These are phyloP conservation scores for Myiozetetes cayanensis DNA, from an alignment of 2,113 vertebrate genomes.

Conservation along the genomic window DNA sequence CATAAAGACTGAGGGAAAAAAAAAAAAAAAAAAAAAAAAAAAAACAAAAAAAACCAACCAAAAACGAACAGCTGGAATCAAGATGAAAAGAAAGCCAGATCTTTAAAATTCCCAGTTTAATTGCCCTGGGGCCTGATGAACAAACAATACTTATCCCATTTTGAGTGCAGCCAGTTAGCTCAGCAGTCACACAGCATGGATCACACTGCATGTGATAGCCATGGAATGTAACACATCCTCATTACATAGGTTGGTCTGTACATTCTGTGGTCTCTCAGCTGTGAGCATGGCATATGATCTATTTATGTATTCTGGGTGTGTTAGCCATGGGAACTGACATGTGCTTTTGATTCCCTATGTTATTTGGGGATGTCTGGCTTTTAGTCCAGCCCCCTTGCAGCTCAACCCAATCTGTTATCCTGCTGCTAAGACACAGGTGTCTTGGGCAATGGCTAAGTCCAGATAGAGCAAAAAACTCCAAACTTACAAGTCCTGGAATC, in stretches of 20 bases:
- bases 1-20: not conserved
- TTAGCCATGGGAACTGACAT: not conserved
- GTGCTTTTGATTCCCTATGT: not conserved
- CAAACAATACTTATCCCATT: not conserved
- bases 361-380: not conserved
- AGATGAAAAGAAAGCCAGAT: not conserved
- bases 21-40: too few relatives aligned
- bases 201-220: fast-evolving
- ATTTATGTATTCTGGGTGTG: not conserved
- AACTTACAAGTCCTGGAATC: slow-evolving; percentile 93
- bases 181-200: not conserved
- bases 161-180: not conserved
- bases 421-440: not conserved
- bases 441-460: not conserved
- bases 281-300: not conserved
- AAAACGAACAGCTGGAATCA: not conserved
- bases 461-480: not conserved
- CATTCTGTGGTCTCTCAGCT: not conserved
- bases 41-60: too few relatives aligned
- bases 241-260: fast-evolving
- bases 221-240: not conserved
- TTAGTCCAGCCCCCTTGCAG: not conserved
- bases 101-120: not conserved
- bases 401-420: fast-evolving
- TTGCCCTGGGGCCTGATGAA: not conserved